Evolutionary conservation across 2,797 vertebrate species (phyloP).

Genomic region (Enteromius anoplus): DNA sequence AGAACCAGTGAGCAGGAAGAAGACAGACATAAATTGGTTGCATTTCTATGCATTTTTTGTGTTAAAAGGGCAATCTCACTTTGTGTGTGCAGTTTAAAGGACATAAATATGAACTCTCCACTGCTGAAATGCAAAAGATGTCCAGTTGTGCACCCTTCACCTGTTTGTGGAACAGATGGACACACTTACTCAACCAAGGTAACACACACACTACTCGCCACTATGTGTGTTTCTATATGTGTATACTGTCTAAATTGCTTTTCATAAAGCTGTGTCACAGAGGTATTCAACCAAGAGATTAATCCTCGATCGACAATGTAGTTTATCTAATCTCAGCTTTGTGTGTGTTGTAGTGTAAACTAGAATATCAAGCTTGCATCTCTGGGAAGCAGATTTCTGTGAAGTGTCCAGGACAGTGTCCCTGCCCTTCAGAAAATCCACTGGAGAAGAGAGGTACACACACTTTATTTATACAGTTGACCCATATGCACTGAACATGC

Average conservation of each 20-base stretch:
- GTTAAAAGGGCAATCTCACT: neutral
- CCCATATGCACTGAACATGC: neutral
- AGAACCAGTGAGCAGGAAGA: neutral
- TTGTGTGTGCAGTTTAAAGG: conserved; percentile 83
- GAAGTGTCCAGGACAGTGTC: conserved; percentile 89
- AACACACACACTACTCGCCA: neutral
- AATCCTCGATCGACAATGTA: conserved; percentile 29
- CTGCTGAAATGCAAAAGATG: conserved; percentile 87
- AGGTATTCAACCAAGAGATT: conserved; percentile 41
- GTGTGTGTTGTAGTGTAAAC: conserved; percentile 85
- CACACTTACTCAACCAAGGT: conserved; percentile 94
- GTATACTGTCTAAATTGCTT: conserved; percentile 4
- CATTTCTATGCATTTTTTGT: neutral
- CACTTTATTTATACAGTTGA: conserved; percentile 3
- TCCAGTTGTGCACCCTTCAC: conserved; percentile 83
- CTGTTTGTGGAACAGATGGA: conserved; percentile 92
- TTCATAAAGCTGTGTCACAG: conserved; percentile 34
- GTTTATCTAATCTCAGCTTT: conserved; percentile 28
- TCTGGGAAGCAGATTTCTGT: conserved; percentile 89
- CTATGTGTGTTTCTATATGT: conserved; percentile 3
- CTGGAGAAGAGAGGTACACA: conserved; percentile 83
- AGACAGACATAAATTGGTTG: neutral
- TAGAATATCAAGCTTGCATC: conserved; percentile 95
- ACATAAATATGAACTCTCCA: conserved; percentile 80
- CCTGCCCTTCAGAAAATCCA: conserved; percentile 81